Percentiles rank a stretch among this genome's conserved stretches.
Conservation (phyloP, 2,888 invertebrate genomes). For the Stictocephala bisonia region DNA sequence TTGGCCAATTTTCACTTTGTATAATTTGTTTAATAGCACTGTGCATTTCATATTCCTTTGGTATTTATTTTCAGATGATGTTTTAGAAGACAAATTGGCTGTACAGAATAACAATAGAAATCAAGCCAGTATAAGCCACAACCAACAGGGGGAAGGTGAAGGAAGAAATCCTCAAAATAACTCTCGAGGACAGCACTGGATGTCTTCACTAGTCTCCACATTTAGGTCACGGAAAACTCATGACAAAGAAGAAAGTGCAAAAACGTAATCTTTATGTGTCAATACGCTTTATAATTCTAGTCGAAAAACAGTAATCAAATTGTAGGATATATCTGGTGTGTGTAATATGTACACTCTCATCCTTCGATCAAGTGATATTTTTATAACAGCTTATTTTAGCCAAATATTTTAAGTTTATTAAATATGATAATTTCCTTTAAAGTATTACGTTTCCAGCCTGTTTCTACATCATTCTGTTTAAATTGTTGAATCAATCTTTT, state of each 20-base stretch:
- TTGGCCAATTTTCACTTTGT: no score
- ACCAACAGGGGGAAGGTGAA: not conserved
- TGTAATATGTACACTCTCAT: constrained; percentile 34
- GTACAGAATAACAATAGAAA: constrained; percentile 30
- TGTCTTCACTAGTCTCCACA: constrained; percentile 46
- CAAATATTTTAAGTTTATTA: no score
- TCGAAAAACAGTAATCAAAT: constrained; percentile 45
- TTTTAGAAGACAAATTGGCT: not conserved
- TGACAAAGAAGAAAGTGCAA: constrained; percentile 47
- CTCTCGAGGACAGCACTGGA: constrained; percentile 45
- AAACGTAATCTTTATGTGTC: constrained; percentile 42
- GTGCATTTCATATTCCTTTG: not conserved
- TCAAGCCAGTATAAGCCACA: not conserved
- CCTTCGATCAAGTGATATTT: constrained; percentile 39
- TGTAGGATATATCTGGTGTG: constrained; percentile 9
- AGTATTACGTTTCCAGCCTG: no score
- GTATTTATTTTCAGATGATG: not conserved
- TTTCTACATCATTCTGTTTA: no score
- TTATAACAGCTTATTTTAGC: constrained; percentile 24
- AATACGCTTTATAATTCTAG: constrained; percentile 42
- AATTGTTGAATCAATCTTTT: no score
- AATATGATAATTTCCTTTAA: no score
- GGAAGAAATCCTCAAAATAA: not conserved
- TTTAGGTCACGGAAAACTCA: constrained; percentile 46
- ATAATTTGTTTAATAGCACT: no score